Evolutionary conservation across 2,113 vertebrate genomes (phyloP).

Genomic region (Cichladusa arquata): DNA sequence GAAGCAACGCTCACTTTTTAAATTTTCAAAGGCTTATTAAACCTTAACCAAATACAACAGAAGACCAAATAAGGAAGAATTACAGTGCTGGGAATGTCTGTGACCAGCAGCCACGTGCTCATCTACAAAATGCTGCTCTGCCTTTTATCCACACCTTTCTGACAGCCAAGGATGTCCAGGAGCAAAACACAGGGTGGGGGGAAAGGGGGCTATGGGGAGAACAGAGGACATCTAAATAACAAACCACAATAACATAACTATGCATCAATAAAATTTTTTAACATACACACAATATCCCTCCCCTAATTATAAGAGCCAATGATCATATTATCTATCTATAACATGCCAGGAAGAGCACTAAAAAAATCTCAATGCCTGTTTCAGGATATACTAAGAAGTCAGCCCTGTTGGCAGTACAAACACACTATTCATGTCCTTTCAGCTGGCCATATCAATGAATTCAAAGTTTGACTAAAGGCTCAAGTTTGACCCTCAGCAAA

Average conservation of each 20-base stretch:
- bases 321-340: not conserved
- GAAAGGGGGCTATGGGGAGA: not conserved
- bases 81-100: too few species aligned
- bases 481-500: not conserved
- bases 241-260: not conserved
- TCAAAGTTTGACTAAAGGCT: not conserved
- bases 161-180: not conserved
- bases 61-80: too few species aligned
- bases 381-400: not conserved
- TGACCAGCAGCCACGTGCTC: too few species aligned
- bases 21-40: too few species aligned
- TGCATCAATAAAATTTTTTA: not conserved
- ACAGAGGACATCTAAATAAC: not conserved
- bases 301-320: not conserved
- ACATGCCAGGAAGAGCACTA: not conserved
- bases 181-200: not conserved
- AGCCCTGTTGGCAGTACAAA: not conserved
- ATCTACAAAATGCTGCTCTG: too few species aligned
- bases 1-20: too few species aligned
- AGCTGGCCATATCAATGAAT: not conserved
- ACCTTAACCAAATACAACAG: too few species aligned
- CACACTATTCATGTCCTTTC: not conserved
- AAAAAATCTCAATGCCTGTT: not conserved
- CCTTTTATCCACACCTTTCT: not conserved
- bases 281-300: too few species aligned